phyloP scores from a whole-genome alignment of 2,888 invertebrate species.

The Meloe dianella region DNA sequence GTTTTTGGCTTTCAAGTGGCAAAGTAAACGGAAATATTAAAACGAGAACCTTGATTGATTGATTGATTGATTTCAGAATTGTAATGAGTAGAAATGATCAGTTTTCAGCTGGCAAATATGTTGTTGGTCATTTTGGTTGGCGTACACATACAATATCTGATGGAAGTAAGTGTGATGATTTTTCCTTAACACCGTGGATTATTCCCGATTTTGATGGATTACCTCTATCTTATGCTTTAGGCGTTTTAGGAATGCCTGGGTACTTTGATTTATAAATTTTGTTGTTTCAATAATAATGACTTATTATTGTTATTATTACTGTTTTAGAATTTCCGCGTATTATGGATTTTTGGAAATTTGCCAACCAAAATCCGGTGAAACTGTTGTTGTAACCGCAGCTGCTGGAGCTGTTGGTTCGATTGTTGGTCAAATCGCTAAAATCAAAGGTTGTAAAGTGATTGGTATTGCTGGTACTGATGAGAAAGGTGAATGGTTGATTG shows the following conservation, averaged over 20 bases:
- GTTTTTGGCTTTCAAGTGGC: constrained; percentile 75
- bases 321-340: constrained; percentile 57
- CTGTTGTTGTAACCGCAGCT: constrained; percentile 75
- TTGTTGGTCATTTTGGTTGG: constrained; percentile 73
- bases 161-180: constrained; percentile 42
- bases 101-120: constrained; percentile 68
- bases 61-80: constrained; percentile 67
- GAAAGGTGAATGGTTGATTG: constrained; percentile 71
- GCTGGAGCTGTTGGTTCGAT: constrained; percentile 80
- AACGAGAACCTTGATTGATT: no score
- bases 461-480: constrained; percentile 75
- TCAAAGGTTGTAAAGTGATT: constrained; percentile 72
- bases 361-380: constrained; percentile 73
- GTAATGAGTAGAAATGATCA: constrained; percentile 69
- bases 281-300: no score
- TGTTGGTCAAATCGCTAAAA: constrained; percentile 81
- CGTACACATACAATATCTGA: constrained; percentile 64
- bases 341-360: constrained; percentile 77
- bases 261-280: constrained; percentile 47
- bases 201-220: constrained; percentile 65
- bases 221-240: constrained; percentile 67
- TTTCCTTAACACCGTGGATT: constrained; percentile 46
- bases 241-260: constrained; percentile 75
- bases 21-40: no score
- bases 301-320: background rate